Evolutionary conservation across 2,113 vertebrate genomes (phyloP).

Genomic region (Rana temporaria): DNA sequence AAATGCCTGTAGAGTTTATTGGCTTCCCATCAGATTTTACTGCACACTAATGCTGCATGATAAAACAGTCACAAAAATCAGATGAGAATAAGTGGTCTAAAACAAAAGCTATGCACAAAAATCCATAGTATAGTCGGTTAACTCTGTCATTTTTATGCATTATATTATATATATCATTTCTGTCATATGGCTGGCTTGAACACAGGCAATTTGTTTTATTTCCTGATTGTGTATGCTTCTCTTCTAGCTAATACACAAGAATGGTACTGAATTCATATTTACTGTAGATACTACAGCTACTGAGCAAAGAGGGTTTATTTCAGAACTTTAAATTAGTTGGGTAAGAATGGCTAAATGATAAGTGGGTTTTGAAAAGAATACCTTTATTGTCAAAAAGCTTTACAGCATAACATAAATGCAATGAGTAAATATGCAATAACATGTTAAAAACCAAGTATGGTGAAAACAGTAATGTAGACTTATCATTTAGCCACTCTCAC

Average conservation of each 20-base stretch:
- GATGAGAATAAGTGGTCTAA: conserved; percentile 36
- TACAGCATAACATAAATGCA: no score
- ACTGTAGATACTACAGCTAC: background rate
- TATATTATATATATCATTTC: conserved; percentile 20
- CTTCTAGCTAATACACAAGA: background rate
- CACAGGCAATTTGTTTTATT: background rate
- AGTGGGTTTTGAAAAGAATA: no score
- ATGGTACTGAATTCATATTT: background rate
- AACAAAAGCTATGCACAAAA: conserved; percentile 42
- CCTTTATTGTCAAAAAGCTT: no score
- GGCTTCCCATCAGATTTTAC: conserved; percentile 48
- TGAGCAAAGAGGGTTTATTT: no score
- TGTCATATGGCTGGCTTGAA: background rate
- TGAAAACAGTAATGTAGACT: no score
- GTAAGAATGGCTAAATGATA: no score
- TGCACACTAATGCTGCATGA: conserved; percentile 25
- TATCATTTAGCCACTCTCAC: no score
- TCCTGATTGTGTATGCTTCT: background rate
- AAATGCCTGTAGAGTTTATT: conserved; percentile 51
- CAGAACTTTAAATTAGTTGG: no score
- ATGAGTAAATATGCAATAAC: no score
- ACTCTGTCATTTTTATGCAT: conserved; percentile 39
- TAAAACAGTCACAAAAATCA: conserved; percentile 29
- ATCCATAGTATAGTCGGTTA: conserved; percentile 24
- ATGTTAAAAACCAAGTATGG: no score